Percentiles rank a stretch among this genome's conserved stretches.
These are phyloP conservation scores for Drosophila oshimai DNA, from an alignment of 1,140 invertebrate species.

Conservation along the genomic window DNA sequence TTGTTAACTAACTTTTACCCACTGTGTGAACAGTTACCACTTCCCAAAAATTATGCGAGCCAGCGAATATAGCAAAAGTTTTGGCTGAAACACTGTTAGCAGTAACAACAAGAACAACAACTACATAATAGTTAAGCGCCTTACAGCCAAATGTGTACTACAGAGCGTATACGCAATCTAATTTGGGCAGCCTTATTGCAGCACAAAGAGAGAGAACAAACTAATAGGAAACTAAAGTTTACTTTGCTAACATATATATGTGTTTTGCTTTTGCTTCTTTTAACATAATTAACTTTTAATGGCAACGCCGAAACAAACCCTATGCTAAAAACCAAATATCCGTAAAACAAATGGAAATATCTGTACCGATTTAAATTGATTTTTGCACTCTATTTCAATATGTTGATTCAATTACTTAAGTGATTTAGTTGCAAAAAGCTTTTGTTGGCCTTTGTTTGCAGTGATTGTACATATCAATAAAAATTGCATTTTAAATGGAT, in stretches of 20 bases:
- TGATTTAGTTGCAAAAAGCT: conserved; percentile 6
- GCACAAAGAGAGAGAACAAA: conserved; percentile 9
- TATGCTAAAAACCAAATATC: conserved; percentile 2
- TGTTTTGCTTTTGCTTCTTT: conserved; percentile 26
- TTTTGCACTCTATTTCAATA: too few species aligned
- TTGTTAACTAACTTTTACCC: too few species aligned
- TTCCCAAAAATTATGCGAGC: conserved; percentile 29
- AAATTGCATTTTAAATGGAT: conserved; percentile 9
- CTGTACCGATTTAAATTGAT: too few species aligned
- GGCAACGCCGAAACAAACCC: conserved; percentile 45
- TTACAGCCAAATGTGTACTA: conserved; percentile 61
- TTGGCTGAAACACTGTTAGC: not conserved
- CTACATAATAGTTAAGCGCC: conserved; percentile 57
- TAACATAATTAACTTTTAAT: conserved; percentile 74
- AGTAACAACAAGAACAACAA: conserved; percentile 13
- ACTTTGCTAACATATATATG: conserved; percentile 5
- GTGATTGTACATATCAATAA: not conserved
- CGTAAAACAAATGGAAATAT: conserved; percentile 4
- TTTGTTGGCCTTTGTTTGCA: not conserved
- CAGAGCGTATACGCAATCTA: conserved; percentile 70
- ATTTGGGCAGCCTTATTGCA: conserved; percentile 71
- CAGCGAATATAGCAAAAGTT: conserved; percentile 6
- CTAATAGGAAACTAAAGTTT: conserved; percentile 46
- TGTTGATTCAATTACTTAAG: conserved; percentile 6
- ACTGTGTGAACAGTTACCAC: not conserved